Conservation (phyloP, 2,888 invertebrate species). For the Diloba caeruleocephala region DNA sequence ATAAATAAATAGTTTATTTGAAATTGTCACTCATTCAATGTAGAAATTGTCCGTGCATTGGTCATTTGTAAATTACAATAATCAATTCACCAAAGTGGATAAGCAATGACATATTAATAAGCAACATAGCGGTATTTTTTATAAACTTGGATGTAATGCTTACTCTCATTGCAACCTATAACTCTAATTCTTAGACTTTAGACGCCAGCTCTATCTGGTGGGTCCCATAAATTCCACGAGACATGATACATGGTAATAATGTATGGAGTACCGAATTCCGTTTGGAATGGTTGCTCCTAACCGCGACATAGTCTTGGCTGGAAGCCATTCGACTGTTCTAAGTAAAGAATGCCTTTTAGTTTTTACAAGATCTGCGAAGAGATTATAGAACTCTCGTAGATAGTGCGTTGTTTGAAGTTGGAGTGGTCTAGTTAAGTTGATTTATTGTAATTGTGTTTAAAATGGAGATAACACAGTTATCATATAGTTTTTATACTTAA, state of each 20-base stretch:
- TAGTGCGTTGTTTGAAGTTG: not conserved
- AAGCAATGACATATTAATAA: no score
- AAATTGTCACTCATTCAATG: no score
- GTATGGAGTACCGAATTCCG: conserved; percentile 46
- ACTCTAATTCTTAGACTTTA: conserved; percentile 40
- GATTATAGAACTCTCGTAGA: conserved; percentile 23
- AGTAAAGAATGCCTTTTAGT: conserved; percentile 40
- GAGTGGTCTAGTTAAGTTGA: no score
- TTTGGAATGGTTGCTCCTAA: conserved; percentile 40
- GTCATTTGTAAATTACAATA: no score
- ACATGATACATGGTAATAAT: conserved; percentile 57
- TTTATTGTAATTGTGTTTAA: no score
- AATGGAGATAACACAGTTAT: no score
- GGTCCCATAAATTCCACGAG: conserved; percentile 43
- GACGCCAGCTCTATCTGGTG: conserved; percentile 40
- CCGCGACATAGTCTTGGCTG: conserved; percentile 55
- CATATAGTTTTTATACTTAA: no score
- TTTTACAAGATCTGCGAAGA: conserved; percentile 37
- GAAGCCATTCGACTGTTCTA: conserved; percentile 50
- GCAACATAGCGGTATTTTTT: no score
- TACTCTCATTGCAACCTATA: conserved; percentile 20
- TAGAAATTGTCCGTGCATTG: no score
- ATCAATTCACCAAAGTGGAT: no score
- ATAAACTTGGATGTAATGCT: no score
- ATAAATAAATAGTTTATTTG: no score